Conservation (phyloP, 2,797 vertebrate genomes). For the Coluber constrictor region DNA sequence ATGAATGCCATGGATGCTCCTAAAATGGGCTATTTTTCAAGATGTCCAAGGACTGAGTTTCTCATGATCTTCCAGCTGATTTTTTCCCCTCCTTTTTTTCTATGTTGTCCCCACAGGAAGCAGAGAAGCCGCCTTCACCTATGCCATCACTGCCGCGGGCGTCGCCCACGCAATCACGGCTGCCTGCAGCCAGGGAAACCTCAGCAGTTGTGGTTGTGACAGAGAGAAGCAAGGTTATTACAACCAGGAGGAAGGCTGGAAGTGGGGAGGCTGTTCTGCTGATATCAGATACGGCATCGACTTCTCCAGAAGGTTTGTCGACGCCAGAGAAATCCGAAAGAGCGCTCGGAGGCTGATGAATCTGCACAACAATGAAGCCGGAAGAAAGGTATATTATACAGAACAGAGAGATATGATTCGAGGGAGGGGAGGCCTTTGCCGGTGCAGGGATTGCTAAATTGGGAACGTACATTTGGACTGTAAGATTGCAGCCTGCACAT, state of each 20-base stretch:
- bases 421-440: constrained; percentile 39
- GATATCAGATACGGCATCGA: constrained; percentile 96
- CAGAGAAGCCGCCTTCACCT: constrained; percentile 96
- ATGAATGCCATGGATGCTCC: not conserved
- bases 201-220: constrained; percentile 97
- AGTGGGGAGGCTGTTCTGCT: constrained; percentile 98
- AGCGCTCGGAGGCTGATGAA: constrained; percentile 97
- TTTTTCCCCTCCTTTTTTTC: constrained; percentile 41
- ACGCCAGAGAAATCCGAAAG: constrained; percentile 96
- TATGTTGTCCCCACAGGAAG: constrained; percentile 79
- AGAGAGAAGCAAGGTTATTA: constrained; percentile 97
- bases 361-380: constrained; percentile 98
- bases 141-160: constrained; percentile 94
- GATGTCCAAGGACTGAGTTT: not conserved
- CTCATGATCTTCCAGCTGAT: not conserved
- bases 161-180: constrained; percentile 93
- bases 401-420: constrained; percentile 32
- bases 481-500: not conserved
- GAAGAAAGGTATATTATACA: constrained; percentile 86
- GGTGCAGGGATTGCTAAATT: not conserved
- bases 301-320: constrained; percentile 95
- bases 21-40: not conserved
- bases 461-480: not conserved
- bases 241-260: constrained; percentile 95
- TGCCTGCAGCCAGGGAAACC: constrained; percentile 96